Percentiles rank a stretch among this genome's conserved stretches.
Evolutionary conservation across 2,113 vertebrate genomes (phyloP).

Genomic region (Nanorana parkeri): DNA sequence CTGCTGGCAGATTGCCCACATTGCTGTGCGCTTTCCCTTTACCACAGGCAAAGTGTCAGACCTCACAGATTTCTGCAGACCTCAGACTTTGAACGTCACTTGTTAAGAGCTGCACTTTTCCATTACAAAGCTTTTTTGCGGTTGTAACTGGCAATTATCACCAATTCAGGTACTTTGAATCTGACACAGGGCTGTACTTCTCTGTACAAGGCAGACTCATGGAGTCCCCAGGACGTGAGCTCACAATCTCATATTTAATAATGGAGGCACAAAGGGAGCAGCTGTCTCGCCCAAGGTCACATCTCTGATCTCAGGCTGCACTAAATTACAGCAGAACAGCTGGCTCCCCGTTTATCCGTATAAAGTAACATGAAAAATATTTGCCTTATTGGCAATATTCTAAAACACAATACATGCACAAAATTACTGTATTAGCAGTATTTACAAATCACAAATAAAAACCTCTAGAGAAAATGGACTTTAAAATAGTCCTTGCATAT

Average conservation of each 20-base stretch:
- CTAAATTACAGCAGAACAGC: constrained; percentile 12
- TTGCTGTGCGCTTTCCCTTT: constrained; percentile 13
- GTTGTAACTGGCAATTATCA: constrained; percentile 53
- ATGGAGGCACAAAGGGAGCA: constrained; percentile 28
- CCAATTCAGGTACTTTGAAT: constrained; percentile 29
- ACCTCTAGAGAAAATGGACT: too few relatives aligned
- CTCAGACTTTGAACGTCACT: constrained; percentile 20
- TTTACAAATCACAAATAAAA: too few relatives aligned
- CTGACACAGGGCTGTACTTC: constrained; percentile 13
- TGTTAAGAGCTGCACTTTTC: constrained; percentile 33
- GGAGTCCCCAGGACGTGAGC: constrained; percentile 2
- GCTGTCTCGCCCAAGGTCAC: constrained; percentile 41
- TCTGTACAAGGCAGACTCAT: constrained; percentile 9
- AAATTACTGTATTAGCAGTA: too few relatives aligned
- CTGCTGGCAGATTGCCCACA: constrained; percentile 22
- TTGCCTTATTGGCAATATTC: neutral
- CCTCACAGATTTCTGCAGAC: constrained; percentile 34
- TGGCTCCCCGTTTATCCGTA: neutral
- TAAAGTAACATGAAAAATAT: constrained; percentile 1
- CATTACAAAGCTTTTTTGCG: constrained; percentile 44
- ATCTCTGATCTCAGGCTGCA: constrained; percentile 11
- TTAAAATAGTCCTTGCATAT: too few relatives aligned
- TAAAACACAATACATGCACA: neutral
- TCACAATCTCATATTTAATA: constrained; percentile 41
- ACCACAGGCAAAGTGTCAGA: constrained; percentile 23